Percentiles rank a stretch among this genome's conserved stretches.
These are phyloP conservation scores for Hemiscyllium ocellatum DNA, from an alignment of 2,113 vertebrate species.

Conservation along the genomic window DNA sequence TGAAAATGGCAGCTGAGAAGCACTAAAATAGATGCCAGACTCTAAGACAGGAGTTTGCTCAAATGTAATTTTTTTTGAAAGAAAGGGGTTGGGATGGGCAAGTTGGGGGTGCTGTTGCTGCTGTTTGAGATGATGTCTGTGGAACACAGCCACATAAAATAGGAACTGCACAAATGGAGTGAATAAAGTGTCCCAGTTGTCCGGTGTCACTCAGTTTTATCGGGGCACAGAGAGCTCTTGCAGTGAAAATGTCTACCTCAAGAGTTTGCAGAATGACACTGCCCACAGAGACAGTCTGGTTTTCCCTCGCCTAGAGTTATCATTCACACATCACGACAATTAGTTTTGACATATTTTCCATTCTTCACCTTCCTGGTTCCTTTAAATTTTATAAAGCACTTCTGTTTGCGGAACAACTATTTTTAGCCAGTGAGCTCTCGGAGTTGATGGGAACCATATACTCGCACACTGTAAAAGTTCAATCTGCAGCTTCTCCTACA, in stretches of 20 bases:
- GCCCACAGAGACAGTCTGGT: not conserved
- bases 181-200: not conserved
- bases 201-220: not conserved
- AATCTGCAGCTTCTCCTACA: not conserved
- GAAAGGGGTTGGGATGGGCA: not conserved
- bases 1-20: too few relatives aligned
- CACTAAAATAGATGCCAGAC: not conserved
- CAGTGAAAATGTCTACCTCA: not conserved
- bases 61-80: not conserved
- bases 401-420: slow-evolving; percentile 2
- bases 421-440: not conserved
- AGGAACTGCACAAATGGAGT: not conserved
- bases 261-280: not conserved
- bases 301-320: not conserved
- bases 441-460: slow-evolving; percentile 23
- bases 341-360: not conserved
- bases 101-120: not conserved
- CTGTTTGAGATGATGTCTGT: too few relatives aligned
- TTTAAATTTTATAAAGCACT: slow-evolving; percentile 28
- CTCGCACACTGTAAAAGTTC: not conserved
- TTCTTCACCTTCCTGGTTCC: not conserved
- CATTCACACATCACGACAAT: not conserved
- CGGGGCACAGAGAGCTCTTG: not conserved
- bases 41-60: not conserved
- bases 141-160: not conserved